Evolutionary conservation across 2,888 invertebrate species (phyloP).

Genomic region (Bembecia ichneumoniformis): DNA sequence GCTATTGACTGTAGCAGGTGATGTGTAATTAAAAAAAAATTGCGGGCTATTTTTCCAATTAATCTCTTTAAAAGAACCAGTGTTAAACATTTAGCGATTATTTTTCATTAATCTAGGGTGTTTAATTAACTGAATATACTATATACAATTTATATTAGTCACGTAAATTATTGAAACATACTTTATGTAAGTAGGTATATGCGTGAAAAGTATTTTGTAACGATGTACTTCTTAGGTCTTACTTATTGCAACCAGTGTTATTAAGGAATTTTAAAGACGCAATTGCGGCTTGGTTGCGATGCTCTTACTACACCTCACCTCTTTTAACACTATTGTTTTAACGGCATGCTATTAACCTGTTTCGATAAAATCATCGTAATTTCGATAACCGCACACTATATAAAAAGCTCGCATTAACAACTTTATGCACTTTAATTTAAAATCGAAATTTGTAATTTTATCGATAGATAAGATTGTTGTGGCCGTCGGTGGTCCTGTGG

Average conservation of each 20-base stretch:
- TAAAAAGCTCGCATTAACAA: slow-evolving; percentile 16
- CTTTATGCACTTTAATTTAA: slow-evolving; percentile 10
- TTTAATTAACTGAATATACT: no score
- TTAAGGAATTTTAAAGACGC: slow-evolving; percentile 17
- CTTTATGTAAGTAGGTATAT: no score
- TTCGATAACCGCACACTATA: slow-evolving; percentile 16
- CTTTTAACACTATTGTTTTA: slow-evolving; percentile 21
- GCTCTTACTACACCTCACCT: neutral
- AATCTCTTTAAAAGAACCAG: no score
- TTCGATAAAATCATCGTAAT: slow-evolving; percentile 17
- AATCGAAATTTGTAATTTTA: slow-evolving; percentile 23
- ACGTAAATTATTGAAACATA: no score
- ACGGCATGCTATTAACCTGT: slow-evolving; percentile 22
- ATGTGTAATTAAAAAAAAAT: no score
- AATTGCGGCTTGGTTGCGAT: neutral
- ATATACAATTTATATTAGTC: no score
- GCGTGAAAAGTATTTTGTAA: neutral
- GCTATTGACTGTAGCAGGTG: no score
- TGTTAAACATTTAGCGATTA: no score
- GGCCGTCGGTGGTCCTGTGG: slow-evolving; percentile 14
- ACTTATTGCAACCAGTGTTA: slow-evolving; percentile 1
- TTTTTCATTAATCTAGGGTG: no score
- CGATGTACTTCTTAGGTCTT: neutral
- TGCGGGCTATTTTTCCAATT: no score
- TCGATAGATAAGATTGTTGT: slow-evolving; percentile 27